Base-by-base conservation (phyloP, 2,113 vertebrate species). In the Vulpes lagopus region DNA sequence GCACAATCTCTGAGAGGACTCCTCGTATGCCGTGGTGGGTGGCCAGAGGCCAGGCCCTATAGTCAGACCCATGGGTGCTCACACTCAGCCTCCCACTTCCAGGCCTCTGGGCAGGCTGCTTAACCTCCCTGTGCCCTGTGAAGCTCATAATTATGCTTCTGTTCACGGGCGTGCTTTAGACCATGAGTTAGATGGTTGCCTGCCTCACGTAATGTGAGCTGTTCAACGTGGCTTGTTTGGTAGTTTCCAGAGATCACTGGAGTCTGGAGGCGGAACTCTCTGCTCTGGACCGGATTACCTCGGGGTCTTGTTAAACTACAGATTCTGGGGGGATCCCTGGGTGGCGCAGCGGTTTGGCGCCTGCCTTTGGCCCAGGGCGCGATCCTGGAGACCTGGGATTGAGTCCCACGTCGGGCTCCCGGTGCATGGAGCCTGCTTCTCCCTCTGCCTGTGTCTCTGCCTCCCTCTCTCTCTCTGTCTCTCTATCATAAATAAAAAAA, bases 11-110 rank as follows among this genome's bases (percentile, higher is more conserved):
- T 51, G 79, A 5, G 59, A 27, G 11, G 27, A 20, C 12, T 11
- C 32, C 2, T 51, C 17, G 87, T 71, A 3, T 8, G n/a, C 19
- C 4, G 8, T 0, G 0, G 23, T 6, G 11, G 19, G 49, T 5
- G 4, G 9, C 3, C 15, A 5, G 30, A 32, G 60, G 51, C 23
- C 30, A 17, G 65, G 32, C n/a, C 60, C 81, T 16, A 8, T 3
- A 22, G 23, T 27, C 6, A 59, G 92, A 35, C 22, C 17, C 1
- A 0, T 4, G 6, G 38, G 1, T 4, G 5, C 64, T 84, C 59
- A 73, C 10, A 15, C 17, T 78, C 35, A 65, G 62, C 35, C 10
- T 27, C 27, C 55, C 74, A 22, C 55, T 17, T 35, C 9, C 30
- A 23, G 3, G 12, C 51, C 10, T 38, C 62, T 35, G 74, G 53